Evolutionary conservation across 2,113 vertebrate species (phyloP), one percentile per base, ranked within the genome.

Genomic region (Hiodon alosoides): DNA sequence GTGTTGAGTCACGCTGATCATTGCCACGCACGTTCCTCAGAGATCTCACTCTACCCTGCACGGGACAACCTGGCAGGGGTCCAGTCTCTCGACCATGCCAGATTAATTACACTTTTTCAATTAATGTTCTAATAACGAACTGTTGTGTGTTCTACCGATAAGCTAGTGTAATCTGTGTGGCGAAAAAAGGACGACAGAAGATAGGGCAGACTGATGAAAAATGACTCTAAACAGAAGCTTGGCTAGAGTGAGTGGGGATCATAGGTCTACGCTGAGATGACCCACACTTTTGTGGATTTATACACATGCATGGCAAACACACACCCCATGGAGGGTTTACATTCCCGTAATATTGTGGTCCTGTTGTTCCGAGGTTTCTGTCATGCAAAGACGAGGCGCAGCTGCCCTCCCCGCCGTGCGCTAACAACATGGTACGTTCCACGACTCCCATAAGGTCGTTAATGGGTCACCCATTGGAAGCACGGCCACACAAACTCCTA

Each of bases 61-160:
- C 82, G 81, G 78, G 87, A 72, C 79, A 75, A 73, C 58, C 78
- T 89, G 89, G 89, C 87, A 88, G 83, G 69, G 79, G 87, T 91
- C 89, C 90, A 89, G 88, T 86, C 82, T 82, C 83, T 78, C 82
- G 86, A 87, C 86, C 82, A 85, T 86, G 82, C 85, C 85, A 86
- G 89, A 92, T 92, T 91, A 91, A 92, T 92, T 92, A 92, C 90
- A 91, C 85, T 87, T 92, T 91, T 92, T 92, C 90, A 92, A 92
- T 92, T 91, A 92, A 91, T 89, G 89, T 84, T 87, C 85, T 88
- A 89, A 90, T 89, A 88, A 90, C 86, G 89, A 87, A 86, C 88
- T 86, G 86, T 89, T 88, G 89, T 90, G 90, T 81, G 81, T 84
- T 87, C 89, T 83, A 84, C 85, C 80, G 90, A 92, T 91, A 89